Percentiles rank a stretch among this genome's conserved stretches.
Conservation (phyloP, 2,113 vertebrate species). For the Elephantulus edwardii region DNA sequence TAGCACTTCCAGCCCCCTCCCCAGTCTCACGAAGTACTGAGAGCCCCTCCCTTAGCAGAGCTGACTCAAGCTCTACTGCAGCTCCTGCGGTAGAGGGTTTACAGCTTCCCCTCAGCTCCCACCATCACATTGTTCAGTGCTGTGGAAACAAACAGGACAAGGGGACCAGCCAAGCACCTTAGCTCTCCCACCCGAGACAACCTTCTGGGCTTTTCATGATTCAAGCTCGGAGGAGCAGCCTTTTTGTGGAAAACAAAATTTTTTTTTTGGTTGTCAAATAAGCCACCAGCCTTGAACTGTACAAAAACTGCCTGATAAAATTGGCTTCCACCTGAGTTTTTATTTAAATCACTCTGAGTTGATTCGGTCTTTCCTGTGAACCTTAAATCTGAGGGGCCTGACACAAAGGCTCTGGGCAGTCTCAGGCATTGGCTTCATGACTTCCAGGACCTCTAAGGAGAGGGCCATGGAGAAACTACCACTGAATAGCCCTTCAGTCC, state of each 20-base stretch:
- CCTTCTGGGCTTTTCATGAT: conserved; percentile 39
- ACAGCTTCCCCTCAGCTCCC: background rate
- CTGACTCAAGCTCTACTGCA: background rate
- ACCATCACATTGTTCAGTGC: background rate
- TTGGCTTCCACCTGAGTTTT: conserved; percentile 56
- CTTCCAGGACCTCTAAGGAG: conserved; percentile 5
- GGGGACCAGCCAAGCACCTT: conserved; percentile 37
- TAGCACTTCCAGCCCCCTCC: background rate
- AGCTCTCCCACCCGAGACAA: conserved; percentile 36
- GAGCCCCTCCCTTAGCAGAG: too few species aligned
- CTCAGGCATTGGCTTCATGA: conserved; percentile 2
- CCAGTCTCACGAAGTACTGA: background rate
- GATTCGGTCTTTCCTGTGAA: conserved; percentile 36
- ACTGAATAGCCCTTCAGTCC: background rate
- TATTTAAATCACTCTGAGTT: conserved; percentile 27
- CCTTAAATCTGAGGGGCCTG: background rate
- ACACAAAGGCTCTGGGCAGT: background rate
- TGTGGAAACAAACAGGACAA: conserved; percentile 16
- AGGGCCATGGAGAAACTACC: conserved; percentile 4
- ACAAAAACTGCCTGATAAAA: conserved; percentile 37
- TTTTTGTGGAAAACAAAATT: background rate
- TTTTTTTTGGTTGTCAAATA: conserved; percentile 12
- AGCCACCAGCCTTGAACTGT: conserved; percentile 31
- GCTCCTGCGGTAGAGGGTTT: background rate
- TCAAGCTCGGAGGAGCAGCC: conserved; percentile 18